Evolutionary conservation across 2,113 vertebrate genomes (phyloP).

Genomic region (Lepidothrix coronata): DNA sequence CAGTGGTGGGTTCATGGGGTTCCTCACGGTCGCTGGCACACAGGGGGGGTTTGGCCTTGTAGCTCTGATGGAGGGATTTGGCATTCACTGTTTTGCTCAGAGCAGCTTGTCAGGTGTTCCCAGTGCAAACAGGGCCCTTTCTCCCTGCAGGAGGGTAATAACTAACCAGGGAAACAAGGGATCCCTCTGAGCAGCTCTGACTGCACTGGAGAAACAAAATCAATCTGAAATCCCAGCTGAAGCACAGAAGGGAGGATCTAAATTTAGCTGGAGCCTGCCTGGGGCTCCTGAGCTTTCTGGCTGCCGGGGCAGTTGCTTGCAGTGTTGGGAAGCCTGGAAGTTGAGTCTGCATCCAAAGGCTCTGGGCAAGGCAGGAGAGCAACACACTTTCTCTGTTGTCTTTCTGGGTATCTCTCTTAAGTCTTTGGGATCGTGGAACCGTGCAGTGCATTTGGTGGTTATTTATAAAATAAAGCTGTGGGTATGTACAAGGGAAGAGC

Average conservation of each 20-base stretch:
- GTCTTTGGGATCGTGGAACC: background rate
- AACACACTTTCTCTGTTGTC: background rate
- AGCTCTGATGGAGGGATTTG: background rate
- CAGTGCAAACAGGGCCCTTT: background rate
- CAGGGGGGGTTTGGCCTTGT: background rate
- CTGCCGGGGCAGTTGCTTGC: background rate
- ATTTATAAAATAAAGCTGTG: background rate
- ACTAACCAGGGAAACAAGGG: background rate
- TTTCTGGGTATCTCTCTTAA: background rate
- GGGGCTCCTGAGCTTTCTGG: background rate
- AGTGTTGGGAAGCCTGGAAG: background rate
- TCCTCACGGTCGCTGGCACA: background rate
- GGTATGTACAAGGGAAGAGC: background rate
- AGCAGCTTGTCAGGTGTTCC: background rate
- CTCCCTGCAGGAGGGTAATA: conserved; percentile 3
- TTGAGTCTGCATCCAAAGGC: background rate
- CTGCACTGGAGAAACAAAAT: background rate
- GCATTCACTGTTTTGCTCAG: background rate
- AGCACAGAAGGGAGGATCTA: background rate
- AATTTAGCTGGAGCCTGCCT: conserved; percentile 2
- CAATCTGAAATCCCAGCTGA: background rate
- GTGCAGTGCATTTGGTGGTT: background rate
- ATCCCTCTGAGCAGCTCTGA: background rate
- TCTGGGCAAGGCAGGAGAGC: background rate
- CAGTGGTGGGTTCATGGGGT: background rate